These are phyloP conservation scores for Rhagologus leucostigma DNA, from an alignment of 2,113 vertebrate species.

Conservation along the genomic window DNA sequence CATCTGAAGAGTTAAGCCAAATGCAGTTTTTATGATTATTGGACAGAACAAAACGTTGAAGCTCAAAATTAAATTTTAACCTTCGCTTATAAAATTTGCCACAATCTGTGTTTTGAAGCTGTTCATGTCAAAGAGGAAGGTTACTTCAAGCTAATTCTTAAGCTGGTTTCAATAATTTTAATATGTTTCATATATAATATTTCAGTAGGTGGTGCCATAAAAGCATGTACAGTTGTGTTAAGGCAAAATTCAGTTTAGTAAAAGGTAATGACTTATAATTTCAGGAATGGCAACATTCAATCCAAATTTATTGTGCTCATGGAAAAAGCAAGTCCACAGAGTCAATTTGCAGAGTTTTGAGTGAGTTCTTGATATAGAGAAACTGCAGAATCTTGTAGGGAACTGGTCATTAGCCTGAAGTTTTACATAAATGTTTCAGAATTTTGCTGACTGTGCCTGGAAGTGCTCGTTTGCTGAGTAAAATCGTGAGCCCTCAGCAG, in stretches of 20 bases:
- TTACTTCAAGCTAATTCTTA: background rate
- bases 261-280: background rate
- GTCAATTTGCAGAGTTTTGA: background rate
- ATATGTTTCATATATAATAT: background rate
- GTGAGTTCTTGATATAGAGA: background rate
- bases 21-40: background rate
- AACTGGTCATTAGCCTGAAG: background rate
- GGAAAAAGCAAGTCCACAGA: background rate
- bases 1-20: background rate
- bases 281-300: background rate
- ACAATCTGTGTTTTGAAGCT: background rate
- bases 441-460: background rate
- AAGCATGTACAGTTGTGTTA: background rate
- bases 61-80: background rate
- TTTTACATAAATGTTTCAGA: background rate
- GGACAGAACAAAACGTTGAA: background rate
- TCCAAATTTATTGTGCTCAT: background rate
- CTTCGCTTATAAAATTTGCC: background rate
- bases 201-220: constrained; percentile 38
- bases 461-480: background rate
- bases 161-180: background rate
- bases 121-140: background rate
- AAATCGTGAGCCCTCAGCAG: background rate
- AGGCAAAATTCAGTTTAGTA: background rate
- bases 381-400: background rate